phyloP scores from a whole-genome alignment of 2,888 invertebrate genomes.

The Chrysolina oricalcia region DNA sequence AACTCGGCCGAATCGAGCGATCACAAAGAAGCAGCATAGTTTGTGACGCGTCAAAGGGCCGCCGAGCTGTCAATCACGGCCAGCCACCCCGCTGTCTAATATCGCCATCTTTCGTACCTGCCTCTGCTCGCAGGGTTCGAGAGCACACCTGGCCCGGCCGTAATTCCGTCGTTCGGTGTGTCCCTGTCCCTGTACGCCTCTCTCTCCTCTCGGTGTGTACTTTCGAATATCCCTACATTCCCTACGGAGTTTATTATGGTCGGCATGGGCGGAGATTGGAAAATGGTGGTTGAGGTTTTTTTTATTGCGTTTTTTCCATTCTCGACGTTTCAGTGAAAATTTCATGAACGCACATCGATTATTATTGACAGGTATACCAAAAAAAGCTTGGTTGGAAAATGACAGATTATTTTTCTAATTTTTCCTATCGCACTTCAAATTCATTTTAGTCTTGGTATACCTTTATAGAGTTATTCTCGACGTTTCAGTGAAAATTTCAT shows the following conservation, averaged over 20 bases:
- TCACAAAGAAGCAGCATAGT: conserved; percentile 11
- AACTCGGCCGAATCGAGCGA: neutral
- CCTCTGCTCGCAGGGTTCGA: conserved; percentile 19
- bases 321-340: too few relatives aligned
- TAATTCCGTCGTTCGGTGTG: conserved; percentile 15
- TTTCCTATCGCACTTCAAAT: too few relatives aligned
- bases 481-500: too few relatives aligned
- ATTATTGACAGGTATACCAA: too few relatives aligned
- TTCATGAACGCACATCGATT: too few relatives aligned
- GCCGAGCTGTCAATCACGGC: conserved; percentile 66
- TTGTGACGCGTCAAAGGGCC: conserved; percentile 45
- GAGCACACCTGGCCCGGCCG: conserved; percentile 30
- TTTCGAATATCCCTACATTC: conserved; percentile 18
- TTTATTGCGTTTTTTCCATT: neutral
- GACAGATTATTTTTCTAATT: too few relatives aligned
- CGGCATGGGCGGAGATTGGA: conserved; percentile 20
- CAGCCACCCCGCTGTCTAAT: conserved; percentile 67
- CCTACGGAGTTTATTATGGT: conserved; percentile 2
- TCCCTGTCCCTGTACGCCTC: conserved; percentile 17
- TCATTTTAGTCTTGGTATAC: too few relatives aligned
- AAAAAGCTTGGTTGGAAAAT: too few relatives aligned
- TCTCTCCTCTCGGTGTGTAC: conserved; percentile 6
- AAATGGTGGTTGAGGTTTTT: neutral
- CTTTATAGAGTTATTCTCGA: too few relatives aligned
- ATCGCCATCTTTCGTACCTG: conserved; percentile 48